Percentiles rank a stretch among this genome's conserved stretches.
phyloP scores from a whole-genome alignment of 2,113 vertebrate species.

The Synchiropus splendidus region DNA sequence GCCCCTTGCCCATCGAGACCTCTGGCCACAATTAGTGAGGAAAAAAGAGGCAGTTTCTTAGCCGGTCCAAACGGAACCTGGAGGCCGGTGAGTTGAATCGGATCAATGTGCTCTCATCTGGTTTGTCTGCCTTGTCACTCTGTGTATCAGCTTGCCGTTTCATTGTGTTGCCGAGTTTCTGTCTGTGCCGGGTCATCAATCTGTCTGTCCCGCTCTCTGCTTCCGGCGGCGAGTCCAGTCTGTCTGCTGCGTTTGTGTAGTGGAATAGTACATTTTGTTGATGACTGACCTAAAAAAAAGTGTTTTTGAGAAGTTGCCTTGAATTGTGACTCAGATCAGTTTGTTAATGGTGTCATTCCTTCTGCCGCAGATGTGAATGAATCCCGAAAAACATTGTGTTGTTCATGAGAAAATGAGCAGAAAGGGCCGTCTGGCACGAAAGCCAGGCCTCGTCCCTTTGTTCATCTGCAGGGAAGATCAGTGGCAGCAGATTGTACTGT shows the following conservation, averaged over 20 bases:
- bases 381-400: conserved; percentile 14
- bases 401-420: conserved; percentile 37
- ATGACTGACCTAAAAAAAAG: too few relatives aligned
- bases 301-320: too few relatives aligned
- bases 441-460: conserved; percentile 28
- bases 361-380: conserved; percentile 15
- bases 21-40: conserved; percentile 21
- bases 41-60: conserved; percentile 32
- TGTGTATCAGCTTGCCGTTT: conserved; percentile 14
- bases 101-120: conserved; percentile 36
- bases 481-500: too few relatives aligned
- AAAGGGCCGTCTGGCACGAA: conserved; percentile 37
- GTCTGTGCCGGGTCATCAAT: conserved; percentile 6
- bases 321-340: too few relatives aligned
- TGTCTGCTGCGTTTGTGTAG: conserved; percentile 3
- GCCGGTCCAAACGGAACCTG: conserved; percentile 12
- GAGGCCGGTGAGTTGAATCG: conserved; percentile 33
- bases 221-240: not conserved
- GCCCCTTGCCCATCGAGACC: conserved; percentile 16
- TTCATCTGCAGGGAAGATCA: conserved; percentile 23
- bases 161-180: conserved; percentile 15
- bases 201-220: not conserved
- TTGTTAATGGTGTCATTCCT: too few relatives aligned
- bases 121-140: conserved; percentile 25
- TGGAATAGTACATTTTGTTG: too few relatives aligned